Evolutionary conservation across 2,888 invertebrate genomes (phyloP).

Genomic region (Marronus borbonicus): DNA sequence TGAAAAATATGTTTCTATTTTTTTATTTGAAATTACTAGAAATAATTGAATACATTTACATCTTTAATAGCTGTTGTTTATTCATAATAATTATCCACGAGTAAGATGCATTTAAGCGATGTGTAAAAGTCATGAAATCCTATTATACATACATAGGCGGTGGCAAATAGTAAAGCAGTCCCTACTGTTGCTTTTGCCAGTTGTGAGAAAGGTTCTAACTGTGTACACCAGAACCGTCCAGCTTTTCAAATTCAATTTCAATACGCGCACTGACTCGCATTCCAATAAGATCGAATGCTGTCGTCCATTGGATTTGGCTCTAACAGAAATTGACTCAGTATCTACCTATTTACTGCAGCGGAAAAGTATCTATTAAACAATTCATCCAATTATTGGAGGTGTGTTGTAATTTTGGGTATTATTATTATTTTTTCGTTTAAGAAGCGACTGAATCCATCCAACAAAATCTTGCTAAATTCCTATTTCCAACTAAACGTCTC

Average conservation of each 20-base stretch:
- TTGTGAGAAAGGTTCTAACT: slow-evolving; percentile 10
- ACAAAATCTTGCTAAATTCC: slow-evolving; percentile 1
- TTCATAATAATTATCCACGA: no score
- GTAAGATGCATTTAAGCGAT: slow-evolving; percentile 1
- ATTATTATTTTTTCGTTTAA: slow-evolving; percentile 5
- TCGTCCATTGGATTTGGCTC: not conserved
- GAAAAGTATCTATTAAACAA: not conserved
- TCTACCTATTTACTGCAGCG: not conserved
- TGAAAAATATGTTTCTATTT: no score
- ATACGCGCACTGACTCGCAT: slow-evolving; percentile 3
- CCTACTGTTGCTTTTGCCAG: not conserved
- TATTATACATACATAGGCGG: not conserved
- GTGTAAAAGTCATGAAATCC: slow-evolving; percentile 14
- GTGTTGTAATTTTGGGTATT: not conserved
- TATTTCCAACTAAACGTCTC: slow-evolving; percentile 5
- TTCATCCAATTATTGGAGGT: not conserved
- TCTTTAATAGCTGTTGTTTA: no score
- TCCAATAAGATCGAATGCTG: slow-evolving; percentile 4
- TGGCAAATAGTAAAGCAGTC: not conserved
- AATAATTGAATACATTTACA: no score
- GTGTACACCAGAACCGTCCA: slow-evolving; percentile 9
- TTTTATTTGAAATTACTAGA: no score
- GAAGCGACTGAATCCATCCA: slow-evolving; percentile 3
- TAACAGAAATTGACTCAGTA: not conserved
- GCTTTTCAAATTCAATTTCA: slow-evolving; percentile 15